Base-by-base conservation (phyloP, 2,797 vertebrate genomes). In the Lagodon rhomboides region DNA sequence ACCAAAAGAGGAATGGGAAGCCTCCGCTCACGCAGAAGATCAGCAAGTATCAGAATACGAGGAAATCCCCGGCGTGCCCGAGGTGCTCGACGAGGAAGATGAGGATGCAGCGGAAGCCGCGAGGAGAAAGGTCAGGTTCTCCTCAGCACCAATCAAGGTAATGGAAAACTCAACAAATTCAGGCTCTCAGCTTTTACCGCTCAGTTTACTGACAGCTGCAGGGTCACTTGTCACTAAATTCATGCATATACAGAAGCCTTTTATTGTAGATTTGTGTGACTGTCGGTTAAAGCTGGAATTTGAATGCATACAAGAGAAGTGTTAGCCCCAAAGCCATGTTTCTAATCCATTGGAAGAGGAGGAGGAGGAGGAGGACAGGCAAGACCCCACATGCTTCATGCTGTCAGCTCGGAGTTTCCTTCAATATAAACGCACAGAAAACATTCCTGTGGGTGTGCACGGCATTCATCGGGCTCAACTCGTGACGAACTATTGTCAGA, bases 61-160 rank as follows among this genome's bases (percentile, higher is more conserved):
- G 59, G 97, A 98, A 86, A 92, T 97, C 87, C 95, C 96, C 54
- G 97, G 96, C 47, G 74, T 97, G 85, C 94, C 96, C 80, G 95
- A 96, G 53, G 93, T 95, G 62, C 89, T 93, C 12, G 94, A 96
- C 60, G 90, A 95, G 71, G 95, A 96, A 49, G 93, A 70, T 8
- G 83, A 79, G 53, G 83, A 83, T 4, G 68, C 23, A 34, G 69
- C 59, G 3, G 60, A 93, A 51, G 71, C 75, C 25, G 77, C 0
- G 30, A 90, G 83, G 61, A 93, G 95, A 83, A 96, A 92, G 87
- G 95, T 98, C 80, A 95, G 89, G 65, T 98, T 98, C 91, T 97
- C 97, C 63, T 95, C 95, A 4, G 95, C 95, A 66, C 96, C 97
- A 55, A 97, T 98, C 75, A 97, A 96, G 95, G 97, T 97, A 94